A percentile compares a stretch with the other conserved stretches of the same genome.
Evolutionary conservation across 2,113 vertebrate genomes (phyloP).

Genomic region (Micronycteris hirsuta): DNA sequence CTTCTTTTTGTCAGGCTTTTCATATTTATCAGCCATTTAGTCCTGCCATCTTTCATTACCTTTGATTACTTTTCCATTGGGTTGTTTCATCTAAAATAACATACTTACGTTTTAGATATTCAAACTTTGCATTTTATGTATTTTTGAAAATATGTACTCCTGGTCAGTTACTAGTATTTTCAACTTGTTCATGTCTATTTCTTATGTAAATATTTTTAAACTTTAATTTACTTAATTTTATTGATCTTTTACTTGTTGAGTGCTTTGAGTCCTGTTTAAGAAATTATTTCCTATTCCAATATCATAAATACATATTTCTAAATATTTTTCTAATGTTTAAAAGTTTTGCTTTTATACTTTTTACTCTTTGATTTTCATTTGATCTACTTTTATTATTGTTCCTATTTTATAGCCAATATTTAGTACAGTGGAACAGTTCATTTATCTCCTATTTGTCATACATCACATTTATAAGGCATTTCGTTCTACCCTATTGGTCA

Average conservation of each 20-base stretch:
- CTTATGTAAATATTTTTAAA: not conserved
- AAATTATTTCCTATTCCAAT: not conserved
- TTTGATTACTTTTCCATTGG: not conserved
- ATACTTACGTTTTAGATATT: not conserved
- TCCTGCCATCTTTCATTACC: not conserved
- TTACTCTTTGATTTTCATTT: slow-evolving; percentile 11
- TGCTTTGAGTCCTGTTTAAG: not conserved
- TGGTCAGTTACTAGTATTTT: not conserved
- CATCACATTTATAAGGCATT: not conserved
- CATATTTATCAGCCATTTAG: not conserved
- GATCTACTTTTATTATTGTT: not conserved
- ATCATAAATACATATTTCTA: not conserved
- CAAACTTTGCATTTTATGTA: not conserved
- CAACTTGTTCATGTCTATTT: not conserved
- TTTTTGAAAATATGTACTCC: not conserved
- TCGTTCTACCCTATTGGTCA: not conserved
- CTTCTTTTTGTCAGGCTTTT: not conserved
- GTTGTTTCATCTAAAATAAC: not conserved
- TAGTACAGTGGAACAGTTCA: not conserved
- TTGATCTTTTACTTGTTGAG: not conserved
- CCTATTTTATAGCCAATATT: not conserved
- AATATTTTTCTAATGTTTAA: not conserved
- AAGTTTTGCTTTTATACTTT: not conserved
- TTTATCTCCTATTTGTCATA: not conserved
- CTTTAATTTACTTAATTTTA: not conserved